These are phyloP conservation scores for Epiblema foenella DNA, from an alignment of 2,888 invertebrate genomes.

Conservation along the genomic window DNA sequence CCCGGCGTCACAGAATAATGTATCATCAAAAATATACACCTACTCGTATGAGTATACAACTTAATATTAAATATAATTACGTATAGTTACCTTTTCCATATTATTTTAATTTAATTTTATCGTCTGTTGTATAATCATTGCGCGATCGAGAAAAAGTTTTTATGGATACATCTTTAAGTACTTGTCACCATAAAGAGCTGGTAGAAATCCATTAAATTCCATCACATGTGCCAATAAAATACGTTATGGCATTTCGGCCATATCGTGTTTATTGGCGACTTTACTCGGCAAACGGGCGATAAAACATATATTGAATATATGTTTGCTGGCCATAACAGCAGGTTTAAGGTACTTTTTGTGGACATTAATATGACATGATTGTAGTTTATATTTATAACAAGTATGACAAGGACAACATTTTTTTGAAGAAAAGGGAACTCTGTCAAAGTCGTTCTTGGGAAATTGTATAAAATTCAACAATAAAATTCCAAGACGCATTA, in stretches of 20 bases:
- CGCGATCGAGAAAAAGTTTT: slow-evolving; percentile 2
- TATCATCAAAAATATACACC: slow-evolving; percentile 1
- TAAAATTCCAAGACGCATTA: no score
- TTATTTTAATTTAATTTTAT: background rate
- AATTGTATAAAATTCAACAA: no score
- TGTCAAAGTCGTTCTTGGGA: no score
- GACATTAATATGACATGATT: background rate
- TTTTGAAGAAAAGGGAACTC: no score
- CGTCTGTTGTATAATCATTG: slow-evolving; percentile 4
- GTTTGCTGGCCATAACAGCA: background rate
- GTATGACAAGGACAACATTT: no score
- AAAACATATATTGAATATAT: slow-evolving; percentile 4
- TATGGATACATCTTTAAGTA: slow-evolving; percentile 11
- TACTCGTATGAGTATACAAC: background rate
- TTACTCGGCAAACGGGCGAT: slow-evolving; percentile 19
- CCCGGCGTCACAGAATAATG: slow-evolving; percentile 9
- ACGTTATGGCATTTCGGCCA: slow-evolving; percentile 10
- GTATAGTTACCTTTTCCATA: no score
- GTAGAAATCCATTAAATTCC: slow-evolving; percentile 18
- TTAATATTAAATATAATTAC: no score
- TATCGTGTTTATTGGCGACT: slow-evolving; percentile 22
- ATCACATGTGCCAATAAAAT: slow-evolving; percentile 22
- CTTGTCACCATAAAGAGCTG: slow-evolving; percentile 23
- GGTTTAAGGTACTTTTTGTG: background rate
- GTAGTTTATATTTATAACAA: no score